Base-by-base conservation (phyloP, 1,140 invertebrate genomes). In the Teleogryllus occipitalis region DNA sequence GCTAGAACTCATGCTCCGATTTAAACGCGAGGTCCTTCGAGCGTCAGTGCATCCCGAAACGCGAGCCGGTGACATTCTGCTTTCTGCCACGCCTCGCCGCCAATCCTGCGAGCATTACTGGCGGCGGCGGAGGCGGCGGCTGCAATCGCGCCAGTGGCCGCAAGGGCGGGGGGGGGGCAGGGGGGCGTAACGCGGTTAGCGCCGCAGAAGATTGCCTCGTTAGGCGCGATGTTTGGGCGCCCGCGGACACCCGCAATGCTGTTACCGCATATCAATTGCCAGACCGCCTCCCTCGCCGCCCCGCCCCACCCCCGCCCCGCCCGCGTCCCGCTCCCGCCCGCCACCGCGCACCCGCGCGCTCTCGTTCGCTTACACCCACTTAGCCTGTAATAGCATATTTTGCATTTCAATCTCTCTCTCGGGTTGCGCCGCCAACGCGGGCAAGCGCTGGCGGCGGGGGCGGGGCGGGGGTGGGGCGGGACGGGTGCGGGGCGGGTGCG, bases 151-250 rank as follows among this genome's bases (percentile, higher is more conserved):
- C 54, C 54, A 65, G 10, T 65, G 54, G 10, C 54, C 10, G 54
- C 18, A 18, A 65, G 54, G 10, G 54, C 18, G 10, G 18, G 54
- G 54, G 54, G 10, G 54, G 18, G 54, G 54, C 7, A 7, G 2
- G 54, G 54, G 54, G 18, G 18, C 54, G 54, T 65, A 65, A 65
- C 54, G 18, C 18, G 54, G 54, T 65, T 65, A 65, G 54, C 54
- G 54, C 54, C 54, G 54, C 54, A 65, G 54, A 65, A 65, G 54
- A 65, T 65, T 65, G 54, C 54, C 54, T 65, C 54, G 54, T 65
- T 65, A 65, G 54, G 10, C 54, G 18, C 18, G 54, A 14, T 65
- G 54, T 2, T 65, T 65, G 18, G 54, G 54, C 10, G 49, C 54
- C 54, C 18, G 54, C 54, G 54, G 54, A 65, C 54, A 54, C 54